Percentiles rank a stretch among this genome's conserved stretches.
Conservation (phyloP, 2,888 invertebrate species). For the Alentia gelatinosa region DNA sequence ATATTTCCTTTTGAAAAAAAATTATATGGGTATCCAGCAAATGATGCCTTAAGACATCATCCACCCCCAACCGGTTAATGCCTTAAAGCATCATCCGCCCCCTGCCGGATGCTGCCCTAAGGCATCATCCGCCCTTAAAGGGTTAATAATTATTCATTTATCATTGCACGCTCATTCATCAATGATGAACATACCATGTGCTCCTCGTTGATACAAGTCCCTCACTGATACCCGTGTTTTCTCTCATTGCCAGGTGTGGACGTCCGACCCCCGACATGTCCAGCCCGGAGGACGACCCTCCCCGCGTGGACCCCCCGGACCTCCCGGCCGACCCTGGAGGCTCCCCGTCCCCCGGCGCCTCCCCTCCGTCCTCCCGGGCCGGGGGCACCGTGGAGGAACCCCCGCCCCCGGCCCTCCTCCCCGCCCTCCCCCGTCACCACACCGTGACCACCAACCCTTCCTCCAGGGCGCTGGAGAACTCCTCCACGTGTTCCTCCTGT, state of each 20-base stretch:
- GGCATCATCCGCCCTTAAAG: too few relatives aligned
- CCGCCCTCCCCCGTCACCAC: not conserved
- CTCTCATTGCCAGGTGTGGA: not conserved
- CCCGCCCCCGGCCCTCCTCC: not conserved
- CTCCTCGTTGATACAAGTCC: too few relatives aligned
- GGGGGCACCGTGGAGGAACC: not conserved
- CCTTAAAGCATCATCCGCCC: too few relatives aligned
- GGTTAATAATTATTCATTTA: too few relatives aligned
- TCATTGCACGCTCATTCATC: too few relatives aligned
- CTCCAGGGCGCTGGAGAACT: not conserved
- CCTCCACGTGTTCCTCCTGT: conserved; percentile 24
- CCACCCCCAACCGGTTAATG: too few relatives aligned
- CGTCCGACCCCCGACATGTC: not conserved
- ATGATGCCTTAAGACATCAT: too few relatives aligned
- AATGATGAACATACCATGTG: too few relatives aligned
- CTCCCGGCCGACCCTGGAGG: conserved; percentile 4
- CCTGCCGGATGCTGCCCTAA: too few relatives aligned
- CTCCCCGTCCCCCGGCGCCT: not conserved
- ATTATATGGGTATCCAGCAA: too few relatives aligned
- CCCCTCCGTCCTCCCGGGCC: not conserved
- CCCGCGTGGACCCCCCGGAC: not conserved
- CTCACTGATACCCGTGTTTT: not conserved
- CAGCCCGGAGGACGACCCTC: not conserved
- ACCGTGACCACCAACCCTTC: not conserved
- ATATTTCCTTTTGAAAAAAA: too few relatives aligned